Percentiles rank a stretch among this genome's conserved stretches.
Conservation (phyloP, 1,140 invertebrate genomes). For the Aphaenogaster floridana region DNA sequence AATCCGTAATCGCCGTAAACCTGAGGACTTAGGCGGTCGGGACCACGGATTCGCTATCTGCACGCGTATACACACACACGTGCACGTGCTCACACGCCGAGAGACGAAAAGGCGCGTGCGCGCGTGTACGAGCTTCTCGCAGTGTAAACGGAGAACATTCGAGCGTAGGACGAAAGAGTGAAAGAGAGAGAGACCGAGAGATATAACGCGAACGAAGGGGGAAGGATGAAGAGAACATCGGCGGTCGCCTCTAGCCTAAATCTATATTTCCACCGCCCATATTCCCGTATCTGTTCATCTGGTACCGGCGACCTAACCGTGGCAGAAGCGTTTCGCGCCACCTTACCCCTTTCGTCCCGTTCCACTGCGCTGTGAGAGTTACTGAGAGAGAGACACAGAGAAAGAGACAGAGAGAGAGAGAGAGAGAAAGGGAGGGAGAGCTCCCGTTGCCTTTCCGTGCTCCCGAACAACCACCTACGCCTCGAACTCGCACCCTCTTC, state of each 20-base stretch:
- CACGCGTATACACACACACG: slow-evolving; percentile 48
- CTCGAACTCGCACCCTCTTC: slow-evolving; percentile 67
- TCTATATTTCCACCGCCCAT: slow-evolving; percentile 84
- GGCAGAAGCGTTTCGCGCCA: slow-evolving; percentile 74
- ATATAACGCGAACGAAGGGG: slow-evolving; percentile 35
- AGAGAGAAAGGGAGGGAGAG: slow-evolving; percentile 18
- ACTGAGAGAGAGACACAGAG: slow-evolving; percentile 35
- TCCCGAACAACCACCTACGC: slow-evolving; percentile 65
- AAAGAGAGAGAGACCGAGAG: slow-evolving; percentile 55
- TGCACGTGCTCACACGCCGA: slow-evolving; percentile 10
- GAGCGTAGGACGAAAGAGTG: slow-evolving; percentile 47
- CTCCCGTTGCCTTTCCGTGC: slow-evolving; percentile 32
- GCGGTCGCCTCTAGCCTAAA: slow-evolving; percentile 81
- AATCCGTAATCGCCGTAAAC: slow-evolving; percentile 84
- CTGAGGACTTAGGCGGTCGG: slow-evolving; percentile 82
- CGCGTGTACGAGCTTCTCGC: slow-evolving; percentile 24
- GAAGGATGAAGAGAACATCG: slow-evolving; percentile 50
- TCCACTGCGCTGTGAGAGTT: neutral
- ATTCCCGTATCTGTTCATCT: slow-evolving; percentile 85
- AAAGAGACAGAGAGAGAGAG: slow-evolving; percentile 36
- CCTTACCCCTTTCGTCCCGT: slow-evolving; percentile 60
- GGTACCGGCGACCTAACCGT: slow-evolving; percentile 77
- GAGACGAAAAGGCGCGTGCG: slow-evolving; percentile 21
- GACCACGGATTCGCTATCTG: slow-evolving; percentile 80
- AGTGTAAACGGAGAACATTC: slow-evolving; percentile 66